Conservation (phyloP, 2,797 vertebrate species). For the Cuniculus paca region DNA sequence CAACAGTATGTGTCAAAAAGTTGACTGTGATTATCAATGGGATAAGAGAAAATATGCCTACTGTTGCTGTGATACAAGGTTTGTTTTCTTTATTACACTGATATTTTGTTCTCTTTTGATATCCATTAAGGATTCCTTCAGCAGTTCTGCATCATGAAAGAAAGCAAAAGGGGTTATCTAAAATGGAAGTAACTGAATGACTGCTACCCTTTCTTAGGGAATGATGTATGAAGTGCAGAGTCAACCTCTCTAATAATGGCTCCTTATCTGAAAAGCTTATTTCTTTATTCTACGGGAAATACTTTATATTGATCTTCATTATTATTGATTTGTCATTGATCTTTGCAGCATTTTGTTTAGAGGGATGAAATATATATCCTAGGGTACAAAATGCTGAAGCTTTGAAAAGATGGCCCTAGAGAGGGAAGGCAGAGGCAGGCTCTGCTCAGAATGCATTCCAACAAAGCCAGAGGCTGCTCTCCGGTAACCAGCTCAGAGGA, state of each 20-base stretch:
- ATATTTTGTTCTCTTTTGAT: neutral
- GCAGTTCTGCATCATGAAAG: neutral
- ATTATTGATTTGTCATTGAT: constrained; percentile 51
- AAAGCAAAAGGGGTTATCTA: neutral
- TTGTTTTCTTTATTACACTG: neutral
- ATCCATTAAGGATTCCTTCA: neutral
- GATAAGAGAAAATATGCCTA: neutral
- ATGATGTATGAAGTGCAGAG: neutral
- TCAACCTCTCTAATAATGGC: neutral
- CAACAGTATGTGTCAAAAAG: neutral
- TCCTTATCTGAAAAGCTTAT: neutral
- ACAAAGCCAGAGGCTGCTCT: no score
- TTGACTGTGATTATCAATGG: neutral
- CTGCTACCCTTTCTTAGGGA: neutral
- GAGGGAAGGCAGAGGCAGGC: no score
- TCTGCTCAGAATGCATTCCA: no score
- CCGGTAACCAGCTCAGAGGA: no score
- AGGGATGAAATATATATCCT: neutral
- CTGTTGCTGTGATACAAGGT: neutral
- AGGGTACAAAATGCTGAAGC: neutral
- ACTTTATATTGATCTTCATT: constrained; percentile 24
- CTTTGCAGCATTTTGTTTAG: neutral
- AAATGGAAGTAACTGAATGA: neutral
- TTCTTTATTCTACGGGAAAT: neutral
- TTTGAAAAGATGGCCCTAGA: no score